Base-by-base conservation (phyloP, 2,113 vertebrate species). In the Pollimyrus isidori region DNA sequence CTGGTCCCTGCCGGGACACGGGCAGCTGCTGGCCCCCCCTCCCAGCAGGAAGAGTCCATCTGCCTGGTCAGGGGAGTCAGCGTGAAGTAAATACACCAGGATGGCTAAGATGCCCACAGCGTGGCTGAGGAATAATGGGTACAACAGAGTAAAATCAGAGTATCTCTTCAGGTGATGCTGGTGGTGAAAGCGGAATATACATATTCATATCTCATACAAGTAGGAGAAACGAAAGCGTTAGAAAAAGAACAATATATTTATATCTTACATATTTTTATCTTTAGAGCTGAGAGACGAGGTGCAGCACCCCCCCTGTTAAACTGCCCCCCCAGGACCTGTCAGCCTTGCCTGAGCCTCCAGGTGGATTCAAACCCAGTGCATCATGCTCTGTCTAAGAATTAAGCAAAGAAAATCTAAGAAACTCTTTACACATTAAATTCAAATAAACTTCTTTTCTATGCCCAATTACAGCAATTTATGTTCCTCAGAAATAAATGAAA, bases 21-120 rank as follows among this genome's bases (percentile, higher is more conserved):
- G 92, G n/a, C 92, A 92, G 92, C 92, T 91, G 91, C 62, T 69
- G n/a, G 7, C 3, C 23, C 2, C 56, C 62, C n/a, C 58, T 0
- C 58, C 21, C 69, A 50, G 88, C n/a, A 76, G 30, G 69, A 35
- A 11, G 69, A 30, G 69, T 76, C 26, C 13, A 39, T 35, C 73
- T 80, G 15, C 10, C n/a, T 26, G 62, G n/a, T 69, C 62, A 30
- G 62, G n/a, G 10, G 62, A 80, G 35, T 80, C 73, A 80, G 13
- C 30, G 4, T 80, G 73, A 80, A 19, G 73, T 17, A 80, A 80
- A 17, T 80, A 35, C 26, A 19, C 35, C 73, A 80, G 35, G 3
- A 39, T 42, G 30, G 15, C 73, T 35, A 13, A 80, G n/a, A 42
- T 80, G 73, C 35, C 15, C 35, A 80, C 15, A n/a, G 73, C 73